Conservation (phyloP, 2,888 invertebrate species). For the Tridacna crocea region DNA sequence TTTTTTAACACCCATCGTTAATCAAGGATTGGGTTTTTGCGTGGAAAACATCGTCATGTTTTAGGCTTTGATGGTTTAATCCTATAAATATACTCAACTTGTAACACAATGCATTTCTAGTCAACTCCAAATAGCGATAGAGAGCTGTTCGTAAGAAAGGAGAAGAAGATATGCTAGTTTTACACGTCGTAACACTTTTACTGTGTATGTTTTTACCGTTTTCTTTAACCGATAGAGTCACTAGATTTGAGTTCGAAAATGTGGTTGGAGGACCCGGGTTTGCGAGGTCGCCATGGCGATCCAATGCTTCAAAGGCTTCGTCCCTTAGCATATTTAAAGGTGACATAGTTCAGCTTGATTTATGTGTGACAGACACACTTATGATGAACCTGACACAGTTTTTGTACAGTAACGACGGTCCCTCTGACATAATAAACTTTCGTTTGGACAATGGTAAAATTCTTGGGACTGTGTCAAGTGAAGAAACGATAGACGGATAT, state of each 20-base stretch:
- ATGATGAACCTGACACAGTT: constrained; percentile 18
- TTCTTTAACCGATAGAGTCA: no score
- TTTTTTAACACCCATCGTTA: no score
- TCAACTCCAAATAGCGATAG: no score
- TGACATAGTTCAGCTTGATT: constrained; percentile 31
- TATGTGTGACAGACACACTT: constrained; percentile 32
- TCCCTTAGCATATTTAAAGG: constrained; percentile 40
- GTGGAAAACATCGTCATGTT: no score
- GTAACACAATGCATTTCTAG: no score
- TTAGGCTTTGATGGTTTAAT: no score
- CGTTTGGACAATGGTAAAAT: background rate
- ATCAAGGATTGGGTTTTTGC: no score
- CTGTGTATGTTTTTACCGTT: no score
- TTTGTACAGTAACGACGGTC: constrained; percentile 51
- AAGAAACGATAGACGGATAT: constrained; percentile 32
- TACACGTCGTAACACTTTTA: no score
- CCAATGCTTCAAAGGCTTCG: constrained; percentile 33
- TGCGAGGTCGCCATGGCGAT: constrained; percentile 36
- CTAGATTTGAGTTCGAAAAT: constrained; percentile 45
- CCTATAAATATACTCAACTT: no score
- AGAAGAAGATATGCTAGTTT: no score
- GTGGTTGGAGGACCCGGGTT: constrained; percentile 32
- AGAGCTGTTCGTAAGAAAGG: no score
- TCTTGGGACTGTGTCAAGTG: constrained; percentile 17
- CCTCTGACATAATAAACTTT: constrained; percentile 30